Evolutionary conservation across 2,797 vertebrate genomes (phyloP), one percentile per base, ranked within the genome.

Genomic region (Ctenopoma multispine): DNA sequence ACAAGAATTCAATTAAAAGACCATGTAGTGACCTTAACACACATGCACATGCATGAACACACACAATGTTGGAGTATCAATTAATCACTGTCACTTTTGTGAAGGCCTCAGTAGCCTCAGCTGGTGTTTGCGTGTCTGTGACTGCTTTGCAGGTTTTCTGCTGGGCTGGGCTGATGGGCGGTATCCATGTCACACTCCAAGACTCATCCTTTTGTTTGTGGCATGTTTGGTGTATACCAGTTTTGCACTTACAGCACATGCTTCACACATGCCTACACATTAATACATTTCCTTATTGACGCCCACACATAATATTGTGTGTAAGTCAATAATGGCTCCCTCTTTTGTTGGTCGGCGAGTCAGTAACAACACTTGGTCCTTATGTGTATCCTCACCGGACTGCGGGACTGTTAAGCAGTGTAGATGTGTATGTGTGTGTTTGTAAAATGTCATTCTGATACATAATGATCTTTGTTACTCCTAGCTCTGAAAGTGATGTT

Each of bases 1-100:
- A 90, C 87, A 90, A 83, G 83, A 90, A 89, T 91, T 91, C 81
- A 92, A 93, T 93, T 92, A 91, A 92, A 90, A 90, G 85, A 88
- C 74, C 87, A 90, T 93, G 90, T 92, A 89, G 77, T 90, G 89
- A 92, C 90, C 90, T 92, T 90, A 90, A 84, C 80, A 82, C 79
- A 82, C 80, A 76, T 65, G 63, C 83, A 83, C 79, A 81, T 80
- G 63, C 41, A 13, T 70, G 79, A 76, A 80, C 75, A 79, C 83
- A 72, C 82, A 69, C 65, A 54, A 47, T 38, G 72, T 79, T 81
- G 86, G 86, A 64, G 78, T 75, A 89, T 90, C 91, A 90, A 91
- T 92, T 92, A 88, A 91, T 92, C 89, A 91, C 75, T 78, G 77
- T 83, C 44, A 47, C 18, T 47, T 21, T 4, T 47, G 44, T 20